Evolutionary conservation across 2,113 vertebrate species (phyloP).

Genomic region (Phalacrocorax pelagicus): DNA sequence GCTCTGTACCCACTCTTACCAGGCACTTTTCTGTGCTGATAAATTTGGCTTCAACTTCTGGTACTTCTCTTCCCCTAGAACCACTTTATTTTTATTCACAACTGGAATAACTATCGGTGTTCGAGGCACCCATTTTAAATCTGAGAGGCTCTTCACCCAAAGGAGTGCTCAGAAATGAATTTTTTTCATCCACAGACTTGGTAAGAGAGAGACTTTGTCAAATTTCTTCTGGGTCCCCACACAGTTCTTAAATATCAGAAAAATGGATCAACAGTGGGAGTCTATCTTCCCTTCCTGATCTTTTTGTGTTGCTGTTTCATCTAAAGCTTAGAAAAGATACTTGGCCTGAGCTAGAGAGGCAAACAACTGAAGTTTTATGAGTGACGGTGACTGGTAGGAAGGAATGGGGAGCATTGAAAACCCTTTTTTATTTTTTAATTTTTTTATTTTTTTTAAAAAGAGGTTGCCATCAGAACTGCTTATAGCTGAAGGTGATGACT

Average conservation of each 20-base stretch:
- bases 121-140: not conserved
- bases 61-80: not conserved
- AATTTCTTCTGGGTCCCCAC: not conserved
- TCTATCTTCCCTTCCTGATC: not conserved
- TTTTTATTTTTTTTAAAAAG: not conserved
- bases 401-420: not conserved
- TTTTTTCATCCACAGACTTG: not conserved
- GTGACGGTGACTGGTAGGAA: not conserved
- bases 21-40: not conserved
- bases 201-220: not conserved
- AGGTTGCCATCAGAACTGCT: not conserved
- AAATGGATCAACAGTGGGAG: not conserved
- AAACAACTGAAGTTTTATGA: not conserved
- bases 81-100: not conserved
- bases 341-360: not conserved
- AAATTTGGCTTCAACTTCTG: not conserved
- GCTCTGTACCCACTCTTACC: not conserved
- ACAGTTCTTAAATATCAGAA: not conserved
- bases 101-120: fast-evolving
- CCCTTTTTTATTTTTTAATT: fast-evolving
- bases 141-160: not conserved
- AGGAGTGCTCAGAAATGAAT: not conserved
- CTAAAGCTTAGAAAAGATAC: not conserved
- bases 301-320: not conserved
- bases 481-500: not conserved